Conservation (phyloP, 2,888 invertebrate species). For the Andricus quercusramuli region DNA sequence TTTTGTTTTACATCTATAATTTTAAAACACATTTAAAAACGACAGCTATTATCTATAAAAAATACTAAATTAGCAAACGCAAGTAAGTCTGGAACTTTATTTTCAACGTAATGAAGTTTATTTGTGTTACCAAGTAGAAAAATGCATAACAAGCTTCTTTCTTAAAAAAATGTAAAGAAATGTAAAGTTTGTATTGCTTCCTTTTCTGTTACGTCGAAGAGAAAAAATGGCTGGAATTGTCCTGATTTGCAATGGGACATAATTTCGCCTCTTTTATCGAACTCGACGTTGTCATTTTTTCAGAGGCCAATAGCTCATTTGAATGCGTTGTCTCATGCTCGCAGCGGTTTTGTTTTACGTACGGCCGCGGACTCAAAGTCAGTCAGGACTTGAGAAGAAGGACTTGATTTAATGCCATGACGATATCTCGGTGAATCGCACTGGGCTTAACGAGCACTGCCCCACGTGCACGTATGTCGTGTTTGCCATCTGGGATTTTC, state of each 20-base stretch:
- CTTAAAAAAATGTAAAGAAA: neutral
- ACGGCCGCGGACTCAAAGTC: conserved; percentile 60
- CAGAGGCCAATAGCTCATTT: conserved; percentile 71
- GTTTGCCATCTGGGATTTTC: conserved; percentile 55
- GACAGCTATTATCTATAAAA: too few relatives aligned
- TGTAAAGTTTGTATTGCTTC: neutral
- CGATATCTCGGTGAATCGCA: conserved; percentile 73
- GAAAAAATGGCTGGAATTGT: neutral
- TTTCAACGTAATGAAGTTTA: neutral
- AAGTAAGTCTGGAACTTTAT: neutral
- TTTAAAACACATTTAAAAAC: too few relatives aligned
- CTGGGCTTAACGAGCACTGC: conserved; percentile 72
- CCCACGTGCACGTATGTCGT: conserved; percentile 61
- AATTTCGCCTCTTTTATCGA: conserved; percentile 32
- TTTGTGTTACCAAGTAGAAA: neutral
- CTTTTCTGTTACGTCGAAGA: neutral
- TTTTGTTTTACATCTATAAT: too few relatives aligned
- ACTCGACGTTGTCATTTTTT: conserved; percentile 66
- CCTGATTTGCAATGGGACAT: conserved; percentile 38
- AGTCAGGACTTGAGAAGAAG: conserved; percentile 60
- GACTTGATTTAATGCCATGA: conserved; percentile 73
- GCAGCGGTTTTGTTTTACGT: conserved; percentile 72
- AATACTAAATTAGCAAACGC: too few relatives aligned
- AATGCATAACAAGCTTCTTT: neutral
- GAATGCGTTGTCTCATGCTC: conserved; percentile 68